These are phyloP conservation scores for Drosophila erecta DNA, from an alignment of 1,140 invertebrate genomes.

Conservation along the genomic window DNA sequence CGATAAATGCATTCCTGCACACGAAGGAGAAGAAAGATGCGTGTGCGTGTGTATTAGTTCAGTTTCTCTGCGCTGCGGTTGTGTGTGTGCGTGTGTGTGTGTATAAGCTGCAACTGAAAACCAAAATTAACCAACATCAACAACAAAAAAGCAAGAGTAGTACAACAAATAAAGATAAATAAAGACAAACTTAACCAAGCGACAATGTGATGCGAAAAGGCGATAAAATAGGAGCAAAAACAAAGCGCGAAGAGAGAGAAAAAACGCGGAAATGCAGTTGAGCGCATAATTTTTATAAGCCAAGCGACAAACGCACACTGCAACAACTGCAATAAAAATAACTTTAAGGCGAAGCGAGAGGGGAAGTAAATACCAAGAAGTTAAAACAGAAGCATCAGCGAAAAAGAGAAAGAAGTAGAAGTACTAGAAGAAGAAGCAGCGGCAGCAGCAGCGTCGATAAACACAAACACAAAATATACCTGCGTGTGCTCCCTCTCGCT, in stretches of 20 bases:
- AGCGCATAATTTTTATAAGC: slow-evolving; percentile 78
- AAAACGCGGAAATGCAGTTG: slow-evolving; percentile 81
- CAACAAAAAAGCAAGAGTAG: slow-evolving; percentile 2
- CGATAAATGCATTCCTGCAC: slow-evolving; percentile 35
- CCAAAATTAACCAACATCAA: slow-evolving; percentile 29
- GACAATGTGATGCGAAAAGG: slow-evolving; percentile 62
- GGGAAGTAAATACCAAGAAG: slow-evolving; percentile 51
- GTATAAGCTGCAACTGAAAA: slow-evolving; percentile 40
- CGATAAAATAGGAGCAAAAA: slow-evolving; percentile 57
- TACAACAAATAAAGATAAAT: slow-evolving; percentile 1
- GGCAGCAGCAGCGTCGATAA: slow-evolving; percentile 60
- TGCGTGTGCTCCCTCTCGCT: background rate
- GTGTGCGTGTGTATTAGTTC: slow-evolving; percentile 42
- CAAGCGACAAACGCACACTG: slow-evolving; percentile 65
- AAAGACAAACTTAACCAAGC: slow-evolving; percentile 48
- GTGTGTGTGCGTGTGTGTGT: slow-evolving; percentile 5
- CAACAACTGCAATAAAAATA: too few relatives aligned
- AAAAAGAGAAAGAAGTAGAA: slow-evolving; percentile 12
- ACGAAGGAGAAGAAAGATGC: slow-evolving; percentile 24
- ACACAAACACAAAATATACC: slow-evolving; percentile 17
- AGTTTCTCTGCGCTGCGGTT: background rate
- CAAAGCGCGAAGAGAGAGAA: slow-evolving; percentile 41
- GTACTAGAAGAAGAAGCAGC: slow-evolving; percentile 13
- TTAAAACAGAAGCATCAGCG: slow-evolving; percentile 46
- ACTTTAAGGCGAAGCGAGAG: slow-evolving; percentile 14